Percentiles rank a stretch among this genome's conserved stretches.
phyloP scores from a whole-genome alignment of 2,888 invertebrate genomes.

The Eledona agricola region DNA sequence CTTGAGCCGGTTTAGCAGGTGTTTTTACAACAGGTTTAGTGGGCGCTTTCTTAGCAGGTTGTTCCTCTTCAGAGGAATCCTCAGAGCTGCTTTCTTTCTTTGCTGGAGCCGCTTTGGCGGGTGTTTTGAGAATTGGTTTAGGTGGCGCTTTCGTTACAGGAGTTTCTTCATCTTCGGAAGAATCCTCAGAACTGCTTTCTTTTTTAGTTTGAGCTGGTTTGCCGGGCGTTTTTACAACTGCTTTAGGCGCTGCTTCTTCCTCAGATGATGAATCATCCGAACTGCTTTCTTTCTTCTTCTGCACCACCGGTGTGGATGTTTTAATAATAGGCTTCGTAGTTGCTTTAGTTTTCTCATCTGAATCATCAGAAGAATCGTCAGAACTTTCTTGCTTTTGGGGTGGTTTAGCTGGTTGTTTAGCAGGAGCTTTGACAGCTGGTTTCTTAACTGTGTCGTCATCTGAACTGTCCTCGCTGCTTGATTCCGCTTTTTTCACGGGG shows the following conservation, averaged over 20 bases:
- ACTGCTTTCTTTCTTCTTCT: constrained; percentile 44
- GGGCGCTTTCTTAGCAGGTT: constrained; percentile 36
- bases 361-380: constrained; percentile 42
- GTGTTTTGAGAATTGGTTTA: constrained; percentile 43
- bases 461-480: constrained; percentile 43
- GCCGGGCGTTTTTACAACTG: constrained; percentile 7
- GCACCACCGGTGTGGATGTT: constrained; percentile 39
- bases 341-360: constrained; percentile 50
- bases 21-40: constrained; percentile 30
- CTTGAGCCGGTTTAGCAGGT: constrained; percentile 19
- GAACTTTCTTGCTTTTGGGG: constrained; percentile 41
- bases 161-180: constrained; percentile 36
- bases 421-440: constrained; percentile 31
- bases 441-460: constrained; percentile 29
- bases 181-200: constrained; percentile 22
- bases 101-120: constrained; percentile 18
- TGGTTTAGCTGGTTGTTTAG: constrained; percentile 38
- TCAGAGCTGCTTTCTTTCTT: constrained; percentile 42
- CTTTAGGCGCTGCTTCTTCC: constrained; percentile 34
- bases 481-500: constrained; percentile 35
- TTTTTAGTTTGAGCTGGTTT: constrained; percentile 3
- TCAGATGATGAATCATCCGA: constrained; percentile 50
- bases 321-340: constrained; percentile 43
- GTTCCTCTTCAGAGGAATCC: constrained; percentile 47
- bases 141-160: constrained; percentile 26